phyloP scores from a whole-genome alignment of 2,888 invertebrate genomes.

The Harpalus rubripes region DNA sequence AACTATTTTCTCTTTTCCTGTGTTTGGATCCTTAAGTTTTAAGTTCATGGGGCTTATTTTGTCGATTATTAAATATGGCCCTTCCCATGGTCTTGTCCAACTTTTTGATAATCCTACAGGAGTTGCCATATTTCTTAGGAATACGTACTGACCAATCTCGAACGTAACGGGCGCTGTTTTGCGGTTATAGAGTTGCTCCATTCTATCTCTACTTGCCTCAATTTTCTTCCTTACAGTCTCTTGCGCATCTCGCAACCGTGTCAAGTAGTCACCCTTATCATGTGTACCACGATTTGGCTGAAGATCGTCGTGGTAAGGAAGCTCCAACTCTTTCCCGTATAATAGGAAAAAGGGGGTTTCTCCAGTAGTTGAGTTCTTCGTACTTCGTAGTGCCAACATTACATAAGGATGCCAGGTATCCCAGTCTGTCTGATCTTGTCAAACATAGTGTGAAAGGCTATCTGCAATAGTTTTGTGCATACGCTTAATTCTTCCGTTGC shows the following conservation, averaged over 20 bases:
- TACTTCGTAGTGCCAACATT: background rate
- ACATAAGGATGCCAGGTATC: background rate
- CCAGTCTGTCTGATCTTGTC: slow-evolving; percentile 65
- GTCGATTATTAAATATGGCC: background rate
- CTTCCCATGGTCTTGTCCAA: background rate
- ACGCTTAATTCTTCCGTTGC: slow-evolving; percentile 68
- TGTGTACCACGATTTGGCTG: background rate
- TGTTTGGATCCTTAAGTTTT: background rate
- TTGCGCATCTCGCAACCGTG: background rate
- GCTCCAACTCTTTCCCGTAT: background rate
- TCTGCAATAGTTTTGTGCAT: background rate
- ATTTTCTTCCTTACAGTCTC: background rate
- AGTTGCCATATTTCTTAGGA: background rate
- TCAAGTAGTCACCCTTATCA: background rate
- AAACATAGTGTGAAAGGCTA: background rate
- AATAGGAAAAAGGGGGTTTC: background rate
- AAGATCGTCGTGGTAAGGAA: background rate
- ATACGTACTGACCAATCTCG: slow-evolving; percentile 35
- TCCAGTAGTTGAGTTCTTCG: background rate
- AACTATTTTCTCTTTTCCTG: background rate
- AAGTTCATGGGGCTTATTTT: background rate
- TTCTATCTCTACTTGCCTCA: background rate
- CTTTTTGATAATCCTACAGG: background rate
- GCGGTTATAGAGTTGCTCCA: background rate
- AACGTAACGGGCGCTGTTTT: slow-evolving; percentile 53